Conservation (phyloP, 2,797 vertebrate species). For the Leptoclinus maculatus region DNA sequence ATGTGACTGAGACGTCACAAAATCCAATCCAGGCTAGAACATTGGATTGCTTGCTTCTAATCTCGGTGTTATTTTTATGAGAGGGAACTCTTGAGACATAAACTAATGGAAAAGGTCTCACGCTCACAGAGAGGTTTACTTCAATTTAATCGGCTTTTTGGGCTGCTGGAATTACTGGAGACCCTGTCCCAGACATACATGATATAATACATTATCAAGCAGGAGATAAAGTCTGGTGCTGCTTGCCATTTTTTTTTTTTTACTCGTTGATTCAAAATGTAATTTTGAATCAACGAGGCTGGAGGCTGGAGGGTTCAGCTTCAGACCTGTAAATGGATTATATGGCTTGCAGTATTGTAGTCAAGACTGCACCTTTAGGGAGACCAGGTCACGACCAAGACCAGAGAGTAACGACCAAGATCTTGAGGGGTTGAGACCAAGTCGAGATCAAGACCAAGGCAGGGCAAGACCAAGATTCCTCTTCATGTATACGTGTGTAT, state of each 20-base stretch:
- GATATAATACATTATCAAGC: not conserved
- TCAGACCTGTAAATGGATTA: not conserved
- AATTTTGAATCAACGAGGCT: no score
- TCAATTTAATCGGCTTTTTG: slow-evolving; percentile 32
- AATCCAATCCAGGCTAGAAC: slow-evolving; percentile 50
- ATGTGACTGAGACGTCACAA: slow-evolving; percentile 62
- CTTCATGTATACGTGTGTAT: not conserved
- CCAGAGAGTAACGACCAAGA: not conserved
- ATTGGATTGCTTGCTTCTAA: slow-evolving; percentile 49
- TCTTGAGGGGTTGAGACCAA: not conserved
- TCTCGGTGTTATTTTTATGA: slow-evolving; percentile 31
- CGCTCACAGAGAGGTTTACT: not conserved
- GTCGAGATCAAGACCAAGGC: not conserved
- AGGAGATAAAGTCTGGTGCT: not conserved
- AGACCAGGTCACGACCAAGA: not conserved
- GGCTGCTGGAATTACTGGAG: slow-evolving; percentile 6
- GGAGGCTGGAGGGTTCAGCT: not conserved
- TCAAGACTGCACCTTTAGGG: not conserved
- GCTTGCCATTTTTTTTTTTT: slow-evolving; percentile 1
- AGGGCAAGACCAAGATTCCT: not conserved
- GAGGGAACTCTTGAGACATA: slow-evolving; percentile 24
- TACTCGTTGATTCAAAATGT: not conserved
- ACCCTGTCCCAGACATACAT: not conserved
- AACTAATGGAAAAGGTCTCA: slow-evolving; percentile 45
- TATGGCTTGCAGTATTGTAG: not conserved